phyloP scores from a whole-genome alignment of 2,888 invertebrate species.

The Artemia sp. region DNA sequence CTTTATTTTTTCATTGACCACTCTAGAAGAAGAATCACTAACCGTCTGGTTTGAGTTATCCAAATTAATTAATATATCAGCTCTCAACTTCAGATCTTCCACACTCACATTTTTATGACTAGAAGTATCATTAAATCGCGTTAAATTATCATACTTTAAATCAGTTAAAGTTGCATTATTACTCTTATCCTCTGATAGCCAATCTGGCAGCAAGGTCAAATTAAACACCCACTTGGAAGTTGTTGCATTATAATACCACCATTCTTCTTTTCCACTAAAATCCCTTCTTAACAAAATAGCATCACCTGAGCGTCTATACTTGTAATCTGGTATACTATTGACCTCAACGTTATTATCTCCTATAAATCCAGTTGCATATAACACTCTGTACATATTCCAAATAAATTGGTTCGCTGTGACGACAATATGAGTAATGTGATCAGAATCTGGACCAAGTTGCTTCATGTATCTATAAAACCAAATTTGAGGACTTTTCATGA shows the following conservation, averaged over 20 bases:
- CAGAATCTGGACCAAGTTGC: constrained; percentile 7
- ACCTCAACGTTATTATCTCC: constrained; percentile 1
- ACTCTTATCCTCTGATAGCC: not conserved
- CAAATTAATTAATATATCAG: too few species aligned
- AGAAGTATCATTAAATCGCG: too few species aligned
- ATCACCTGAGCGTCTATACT: not conserved
- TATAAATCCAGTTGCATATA: constrained; percentile 13
- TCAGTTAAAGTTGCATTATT: too few species aligned
- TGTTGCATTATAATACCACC: not conserved
- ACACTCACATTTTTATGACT: too few species aligned
- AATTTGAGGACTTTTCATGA: not conserved
- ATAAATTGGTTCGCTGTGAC: constrained; percentile 1
- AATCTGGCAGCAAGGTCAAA: not conserved
- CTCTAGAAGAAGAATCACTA: too few species aligned
- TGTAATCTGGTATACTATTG: not conserved
- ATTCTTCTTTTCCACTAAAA: not conserved
- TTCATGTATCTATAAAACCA: not conserved
- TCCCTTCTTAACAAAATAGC: not conserved
- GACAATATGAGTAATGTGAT: not conserved
- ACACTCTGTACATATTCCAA: constrained; percentile 3
- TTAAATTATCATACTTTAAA: too few species aligned
- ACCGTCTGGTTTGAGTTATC: too few species aligned
- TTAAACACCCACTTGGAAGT: constrained; percentile 12
- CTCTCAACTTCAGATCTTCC: too few species aligned
- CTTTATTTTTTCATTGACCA: too few species aligned